Percentiles rank a stretch among this genome's conserved stretches.
These are phyloP conservation scores for Sinosuthora webbiana DNA, from an alignment of 2,113 vertebrate genomes.

Conservation along the genomic window DNA sequence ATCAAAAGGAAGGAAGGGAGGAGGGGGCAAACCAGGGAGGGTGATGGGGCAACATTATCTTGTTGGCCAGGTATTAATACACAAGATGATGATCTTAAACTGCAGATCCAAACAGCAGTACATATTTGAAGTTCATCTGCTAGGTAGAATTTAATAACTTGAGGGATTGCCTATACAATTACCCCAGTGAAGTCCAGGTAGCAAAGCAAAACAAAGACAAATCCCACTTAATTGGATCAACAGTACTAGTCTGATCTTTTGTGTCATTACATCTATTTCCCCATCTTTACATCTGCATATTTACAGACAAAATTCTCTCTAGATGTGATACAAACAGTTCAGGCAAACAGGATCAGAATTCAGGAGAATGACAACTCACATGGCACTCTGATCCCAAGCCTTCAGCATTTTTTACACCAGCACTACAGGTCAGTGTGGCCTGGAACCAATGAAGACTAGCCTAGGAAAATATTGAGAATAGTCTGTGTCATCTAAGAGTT, in stretches of 20 bases:
- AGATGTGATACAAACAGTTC: not conserved
- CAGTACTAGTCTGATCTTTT: not conserved
- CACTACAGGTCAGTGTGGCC: not conserved
- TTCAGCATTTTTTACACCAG: not conserved
- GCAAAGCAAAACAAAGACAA: not conserved
- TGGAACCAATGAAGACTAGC: not conserved
- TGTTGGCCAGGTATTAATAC: not conserved
- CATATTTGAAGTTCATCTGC: not conserved
- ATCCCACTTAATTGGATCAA: not conserved
- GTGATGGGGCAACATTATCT: not conserved
- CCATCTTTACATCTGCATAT: not conserved
- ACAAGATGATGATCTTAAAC: not conserved
- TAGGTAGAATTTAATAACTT: not conserved
- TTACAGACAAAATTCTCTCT: not conserved
- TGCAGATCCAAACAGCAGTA: not conserved
- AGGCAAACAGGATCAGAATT: not conserved
- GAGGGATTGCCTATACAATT: not conserved
- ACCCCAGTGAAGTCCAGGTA: not conserved
- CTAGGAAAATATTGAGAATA: not conserved
- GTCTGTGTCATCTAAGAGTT: not conserved
- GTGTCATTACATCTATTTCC: not conserved
- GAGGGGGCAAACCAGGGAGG: not conserved
- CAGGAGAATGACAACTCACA: not conserved
- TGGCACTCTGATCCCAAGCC: accelerated
- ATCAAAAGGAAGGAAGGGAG: not conserved